Evolutionary conservation across 1,140 invertebrate genomes (phyloP).

Genomic region (Calliopsis andreniformis): DNA sequence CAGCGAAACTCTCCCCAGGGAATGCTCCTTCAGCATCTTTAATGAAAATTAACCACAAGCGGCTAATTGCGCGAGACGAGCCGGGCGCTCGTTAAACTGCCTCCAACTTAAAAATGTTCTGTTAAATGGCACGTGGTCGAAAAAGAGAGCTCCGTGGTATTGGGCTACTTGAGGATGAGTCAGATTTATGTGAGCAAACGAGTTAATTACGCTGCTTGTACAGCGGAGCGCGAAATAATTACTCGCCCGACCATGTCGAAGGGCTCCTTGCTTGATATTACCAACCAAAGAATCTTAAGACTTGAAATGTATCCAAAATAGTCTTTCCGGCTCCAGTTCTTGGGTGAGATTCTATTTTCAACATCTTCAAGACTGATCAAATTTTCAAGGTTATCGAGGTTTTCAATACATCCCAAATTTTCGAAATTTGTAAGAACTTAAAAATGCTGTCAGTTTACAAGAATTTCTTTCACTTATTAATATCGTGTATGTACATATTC

Average conservation of each 20-base stretch:
- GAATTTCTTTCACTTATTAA: too few species aligned
- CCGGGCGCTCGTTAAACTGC: constrained; percentile 46
- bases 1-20: neutral
- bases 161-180: constrained; percentile 39
- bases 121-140: constrained; percentile 58
- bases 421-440: too few species aligned
- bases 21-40: constrained; percentile 29
- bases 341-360: too few species aligned
- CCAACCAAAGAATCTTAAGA: too few species aligned
- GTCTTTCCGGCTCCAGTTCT: too few species aligned
- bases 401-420: too few species aligned
- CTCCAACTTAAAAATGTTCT: constrained; percentile 55
- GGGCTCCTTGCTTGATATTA: neutral
- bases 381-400: too few species aligned
- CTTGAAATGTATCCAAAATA: too few species aligned
- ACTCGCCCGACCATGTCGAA: constrained; percentile 8
- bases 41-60: constrained; percentile 61
- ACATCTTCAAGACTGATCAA: too few species aligned
- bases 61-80: constrained; percentile 57
- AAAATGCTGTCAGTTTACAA: too few species aligned
- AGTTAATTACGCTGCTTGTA: constrained; percentile 56
- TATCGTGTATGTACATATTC: too few species aligned
- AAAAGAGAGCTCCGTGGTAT: neutral
- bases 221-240: constrained; percentile 52
- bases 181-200: constrained; percentile 51